A percentile compares a stretch with the other conserved stretches of the same genome.
phyloP scores from a whole-genome alignment of 92 coral and sea anemone species.

The Ricordea florida region DNA sequence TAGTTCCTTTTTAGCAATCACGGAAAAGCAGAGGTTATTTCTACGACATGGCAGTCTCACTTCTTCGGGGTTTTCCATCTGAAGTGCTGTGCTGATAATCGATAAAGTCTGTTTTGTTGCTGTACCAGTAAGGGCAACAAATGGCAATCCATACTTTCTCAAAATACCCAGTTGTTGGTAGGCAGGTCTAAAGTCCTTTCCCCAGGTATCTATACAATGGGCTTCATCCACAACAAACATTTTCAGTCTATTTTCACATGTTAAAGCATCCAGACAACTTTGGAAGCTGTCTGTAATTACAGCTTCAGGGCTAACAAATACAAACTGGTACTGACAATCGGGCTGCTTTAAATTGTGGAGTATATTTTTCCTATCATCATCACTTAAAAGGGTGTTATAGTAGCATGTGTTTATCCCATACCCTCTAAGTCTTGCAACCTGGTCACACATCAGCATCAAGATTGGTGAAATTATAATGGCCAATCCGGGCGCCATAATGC shows the following conservation, averaged over 20 bases:
- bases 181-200: conserved; percentile 50
- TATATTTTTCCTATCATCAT: conserved; percentile 23
- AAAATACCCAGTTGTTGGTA: conserved; percentile 11
- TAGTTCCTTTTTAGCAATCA: conserved; percentile 28
- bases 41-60: conserved; percentile 38
- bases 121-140: conserved; percentile 49
- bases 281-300: conserved; percentile 20
- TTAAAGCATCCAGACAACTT: conserved; percentile 2
- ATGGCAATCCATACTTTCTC: conserved; percentile 7
- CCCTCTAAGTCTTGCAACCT: conserved; percentile 19
- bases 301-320: conserved; percentile 39
- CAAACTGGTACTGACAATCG: conserved; percentile 27
- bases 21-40: conserved; percentile 7
- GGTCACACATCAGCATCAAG: conserved; percentile 25
- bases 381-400: conserved; percentile 12
- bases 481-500: conserved; percentile 15
- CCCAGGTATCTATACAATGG: conserved; percentile 51
- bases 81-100: conserved; percentile 1
- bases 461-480: conserved; percentile 34
- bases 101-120: conserved; percentile 27
- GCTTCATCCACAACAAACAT: conserved; percentile 12
- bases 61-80: conserved; percentile 15
- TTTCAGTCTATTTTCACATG: too few relatives aligned
- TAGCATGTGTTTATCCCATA: conserved; percentile 38
- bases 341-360: conserved; percentile 28